Evolutionary conservation across 2,888 invertebrate genomes (phyloP).

Genomic region (Orgyia antiqua): DNA sequence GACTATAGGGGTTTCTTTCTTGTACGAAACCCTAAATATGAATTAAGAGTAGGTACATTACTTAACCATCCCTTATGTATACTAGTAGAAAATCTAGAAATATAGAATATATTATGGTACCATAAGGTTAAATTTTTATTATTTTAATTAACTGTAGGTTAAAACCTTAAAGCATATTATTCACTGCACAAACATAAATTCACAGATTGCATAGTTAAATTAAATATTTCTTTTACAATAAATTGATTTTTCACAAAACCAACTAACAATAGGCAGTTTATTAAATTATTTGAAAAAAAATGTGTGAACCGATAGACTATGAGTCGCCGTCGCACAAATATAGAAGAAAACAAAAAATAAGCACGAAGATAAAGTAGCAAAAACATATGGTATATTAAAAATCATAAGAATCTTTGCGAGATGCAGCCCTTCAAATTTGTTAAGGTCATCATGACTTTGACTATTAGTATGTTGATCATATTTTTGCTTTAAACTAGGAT

Average conservation of each 20-base stretch:
- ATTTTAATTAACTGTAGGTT: no score
- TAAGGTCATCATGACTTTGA: constrained; percentile 61
- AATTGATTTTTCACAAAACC: constrained; percentile 21
- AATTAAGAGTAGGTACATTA: no score
- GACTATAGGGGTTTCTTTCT: no score
- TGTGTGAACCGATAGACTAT: constrained; percentile 47
- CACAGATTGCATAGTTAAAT: constrained; percentile 2
- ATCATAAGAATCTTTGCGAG: constrained; percentile 32
- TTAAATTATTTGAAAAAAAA: constrained; percentile 33
- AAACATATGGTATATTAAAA: constrained; percentile 33
- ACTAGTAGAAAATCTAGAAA: no score
- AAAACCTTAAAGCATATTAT: no score
- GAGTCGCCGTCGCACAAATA: constrained; percentile 55
- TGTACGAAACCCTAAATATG: no score
- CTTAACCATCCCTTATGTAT: no score
- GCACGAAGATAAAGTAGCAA: constrained; percentile 37
- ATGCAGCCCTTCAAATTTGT: constrained; percentile 39
- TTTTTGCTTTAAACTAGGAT: no score
- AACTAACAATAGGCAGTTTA: constrained; percentile 30
- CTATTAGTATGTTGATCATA: constrained; percentile 23
- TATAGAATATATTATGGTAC: no score
- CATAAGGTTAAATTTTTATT: no score
- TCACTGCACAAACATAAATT: no score
- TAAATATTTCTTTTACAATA: constrained; percentile 12
- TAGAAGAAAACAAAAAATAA: constrained; percentile 28